Conservation (phyloP, 2,113 vertebrate species). For the Thryonomys swinderianus region DNA sequence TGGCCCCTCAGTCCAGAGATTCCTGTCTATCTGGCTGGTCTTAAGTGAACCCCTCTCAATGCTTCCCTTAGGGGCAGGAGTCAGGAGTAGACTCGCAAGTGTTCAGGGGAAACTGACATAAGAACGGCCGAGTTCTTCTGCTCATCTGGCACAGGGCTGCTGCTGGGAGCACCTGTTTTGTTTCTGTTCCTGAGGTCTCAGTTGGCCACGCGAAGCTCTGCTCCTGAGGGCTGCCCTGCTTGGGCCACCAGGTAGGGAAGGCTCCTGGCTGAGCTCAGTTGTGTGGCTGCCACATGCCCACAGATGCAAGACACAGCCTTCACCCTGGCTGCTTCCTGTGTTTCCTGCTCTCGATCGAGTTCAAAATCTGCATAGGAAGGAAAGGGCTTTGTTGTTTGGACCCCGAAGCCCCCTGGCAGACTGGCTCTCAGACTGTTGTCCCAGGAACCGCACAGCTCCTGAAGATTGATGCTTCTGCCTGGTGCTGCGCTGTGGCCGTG, state of each 20-base stretch:
- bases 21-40: not conserved
- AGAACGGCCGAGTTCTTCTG: fast-evolving
- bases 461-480: not conserved
- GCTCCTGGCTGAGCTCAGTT: not conserved
- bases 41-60: not conserved
- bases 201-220: fast-evolving
- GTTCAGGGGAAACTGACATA: fast-evolving
- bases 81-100: not conserved
- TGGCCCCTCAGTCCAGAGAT: not conserved
- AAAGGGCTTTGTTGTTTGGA: not conserved
- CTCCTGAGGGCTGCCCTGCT: no score
- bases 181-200: fast-evolving
- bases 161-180: fast-evolving
- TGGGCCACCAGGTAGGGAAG: fast-evolving
- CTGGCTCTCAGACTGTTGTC: not conserved
- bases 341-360: not conserved
- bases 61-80: not conserved
- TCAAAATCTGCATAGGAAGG: not conserved
- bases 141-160: not conserved
- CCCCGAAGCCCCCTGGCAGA: not conserved
- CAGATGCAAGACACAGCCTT: no score
- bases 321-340: not conserved
- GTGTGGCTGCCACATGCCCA: not conserved
- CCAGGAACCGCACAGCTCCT: not conserved
- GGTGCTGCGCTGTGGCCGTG: not conserved